Base-by-base conservation (phyloP, 2,113 vertebrate genomes). In the Serilophus lunatus region DNA sequence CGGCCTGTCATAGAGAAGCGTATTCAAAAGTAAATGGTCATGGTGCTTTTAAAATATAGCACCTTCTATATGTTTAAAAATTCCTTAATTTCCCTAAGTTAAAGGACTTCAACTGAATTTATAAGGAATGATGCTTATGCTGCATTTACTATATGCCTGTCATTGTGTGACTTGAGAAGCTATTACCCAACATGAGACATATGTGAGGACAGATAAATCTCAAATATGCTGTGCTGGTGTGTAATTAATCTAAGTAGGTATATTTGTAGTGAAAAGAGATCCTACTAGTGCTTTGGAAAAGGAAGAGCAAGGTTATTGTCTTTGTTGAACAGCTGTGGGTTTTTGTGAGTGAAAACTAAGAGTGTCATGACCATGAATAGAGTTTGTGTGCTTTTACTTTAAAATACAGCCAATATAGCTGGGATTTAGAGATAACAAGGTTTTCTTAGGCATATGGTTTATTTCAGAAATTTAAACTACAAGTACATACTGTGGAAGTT, bases 1-100 rank as follows among this genome's bases (percentile, higher is more conserved):
- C 98, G 98, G 28, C 99, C 99, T 8, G 99, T 99, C 63, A 99
- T 99, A 95, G 99, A 99, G 97, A 99, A 99, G 97, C 98, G 99
- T 96, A 99, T 99, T 98, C 99, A 99, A 93, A 99, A 99, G 99
- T 99, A 98, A 98, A 89, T 95, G n/a, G 18, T 75, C 4, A 33
- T 35, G 82, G 51, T 86, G 60, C 44, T 82, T 78, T 84, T 74
- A 70, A 47, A 72, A 79, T 31, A 25, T 4, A 53, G 9, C 6
- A n/a, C 35, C 26, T 79, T 77, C 22, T 24, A 19, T 51, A 15
- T 23, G 13, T 36, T 40, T 53, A 20, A 79, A 22, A 64, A 44
- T 33, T 33, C 19, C 24, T 13, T 69, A 10, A 56, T 68, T 65
- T 33, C 18, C 75, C 87, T 70, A 25, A 50, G 3, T 85, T 57